Evolutionary conservation across 2,888 invertebrate species (phyloP).

Genomic region (Leucoma salicis): DNA sequence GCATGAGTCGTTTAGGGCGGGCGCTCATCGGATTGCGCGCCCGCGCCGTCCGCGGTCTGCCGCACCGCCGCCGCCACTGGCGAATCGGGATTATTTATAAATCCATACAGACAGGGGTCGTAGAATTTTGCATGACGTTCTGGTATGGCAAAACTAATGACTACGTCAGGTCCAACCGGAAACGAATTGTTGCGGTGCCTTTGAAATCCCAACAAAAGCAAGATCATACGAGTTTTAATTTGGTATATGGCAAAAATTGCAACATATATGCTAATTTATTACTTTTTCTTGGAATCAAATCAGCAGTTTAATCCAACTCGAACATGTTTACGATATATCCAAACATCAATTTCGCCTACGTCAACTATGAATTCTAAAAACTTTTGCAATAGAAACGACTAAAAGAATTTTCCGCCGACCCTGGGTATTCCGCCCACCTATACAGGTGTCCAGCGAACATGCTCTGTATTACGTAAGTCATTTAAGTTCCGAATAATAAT

Average conservation of each 20-base stretch:
- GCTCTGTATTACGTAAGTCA: slow-evolving; percentile 46
- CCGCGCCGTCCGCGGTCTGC: slow-evolving; percentile 81
- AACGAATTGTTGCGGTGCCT: slow-evolving; percentile 36
- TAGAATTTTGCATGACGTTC: slow-evolving; percentile 74
- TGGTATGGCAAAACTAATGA: slow-evolving; percentile 66
- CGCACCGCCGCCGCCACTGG: slow-evolving; percentile 80
- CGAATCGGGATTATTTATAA: slow-evolving; percentile 79
- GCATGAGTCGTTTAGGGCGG: slow-evolving; percentile 66
- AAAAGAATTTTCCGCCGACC: slow-evolving; percentile 51
- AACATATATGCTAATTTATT: too few species aligned
- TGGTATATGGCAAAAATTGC: background rate
- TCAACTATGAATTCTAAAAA: slow-evolving; percentile 24
- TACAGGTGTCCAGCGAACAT: slow-evolving; percentile 65
- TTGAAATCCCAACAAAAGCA: slow-evolving; percentile 13
- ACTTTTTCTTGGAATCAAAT: background rate
- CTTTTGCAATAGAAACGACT: slow-evolving; percentile 45
- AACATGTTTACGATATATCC: slow-evolving; percentile 6
- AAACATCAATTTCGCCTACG: slow-evolving; percentile 21
- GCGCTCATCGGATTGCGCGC: slow-evolving; percentile 67
- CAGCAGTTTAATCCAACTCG: slow-evolving; percentile 1
- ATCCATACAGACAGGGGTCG: slow-evolving; percentile 79
- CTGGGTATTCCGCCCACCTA: slow-evolving; percentile 65
- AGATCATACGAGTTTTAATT: background rate
- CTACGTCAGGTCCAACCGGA: slow-evolving; percentile 67
- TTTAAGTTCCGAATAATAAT: slow-evolving; percentile 41